Percentiles rank a stretch among this genome's conserved stretches.
phyloP scores from a whole-genome alignment of 2,888 invertebrate species.

The Coelopa pilipes region DNA sequence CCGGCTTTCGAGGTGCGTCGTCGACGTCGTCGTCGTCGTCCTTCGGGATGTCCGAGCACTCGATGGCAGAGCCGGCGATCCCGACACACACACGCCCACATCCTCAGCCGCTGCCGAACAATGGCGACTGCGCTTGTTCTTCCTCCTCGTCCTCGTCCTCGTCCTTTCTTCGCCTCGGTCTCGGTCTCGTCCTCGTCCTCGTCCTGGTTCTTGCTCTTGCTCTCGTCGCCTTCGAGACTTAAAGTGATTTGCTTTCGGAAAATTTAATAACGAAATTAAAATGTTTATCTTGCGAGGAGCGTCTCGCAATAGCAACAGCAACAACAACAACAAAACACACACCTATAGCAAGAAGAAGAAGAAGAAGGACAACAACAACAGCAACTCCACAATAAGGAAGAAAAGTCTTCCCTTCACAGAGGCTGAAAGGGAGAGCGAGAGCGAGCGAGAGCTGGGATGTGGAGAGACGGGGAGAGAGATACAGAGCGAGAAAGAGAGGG shows the following conservation, averaged over 20 bases:
- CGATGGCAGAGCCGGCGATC: background rate
- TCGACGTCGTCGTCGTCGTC: too few species aligned
- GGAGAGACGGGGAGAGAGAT: too few species aligned
- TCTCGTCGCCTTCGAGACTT: constrained; percentile 28
- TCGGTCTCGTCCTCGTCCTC: constrained; percentile 18
- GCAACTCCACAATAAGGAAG: too few species aligned
- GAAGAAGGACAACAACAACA: too few species aligned
- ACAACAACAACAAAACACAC: background rate
- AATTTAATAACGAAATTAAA: constrained; percentile 38
- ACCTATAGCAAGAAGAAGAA: too few species aligned
- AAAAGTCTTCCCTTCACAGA: constrained; percentile 13
- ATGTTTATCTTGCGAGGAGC: constrained; percentile 35
- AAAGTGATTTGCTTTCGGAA: constrained; percentile 45
- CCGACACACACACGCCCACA: background rate
- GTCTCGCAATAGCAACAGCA: background rate
- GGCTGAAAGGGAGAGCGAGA: too few species aligned
- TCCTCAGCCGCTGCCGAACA: background rate
- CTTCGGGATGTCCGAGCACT: background rate
- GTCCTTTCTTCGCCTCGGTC: constrained; percentile 18
- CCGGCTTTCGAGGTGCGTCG: background rate
- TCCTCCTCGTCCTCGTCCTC: constrained; percentile 40
- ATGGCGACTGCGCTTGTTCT: background rate
- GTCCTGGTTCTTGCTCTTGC: constrained; percentile 35
- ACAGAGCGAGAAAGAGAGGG: too few species aligned
- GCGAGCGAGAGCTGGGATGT: too few species aligned